Evolutionary conservation across 2,888 invertebrate species (phyloP), one percentile per base, ranked within the genome.

Genomic region (Rutpela maculata): DNA sequence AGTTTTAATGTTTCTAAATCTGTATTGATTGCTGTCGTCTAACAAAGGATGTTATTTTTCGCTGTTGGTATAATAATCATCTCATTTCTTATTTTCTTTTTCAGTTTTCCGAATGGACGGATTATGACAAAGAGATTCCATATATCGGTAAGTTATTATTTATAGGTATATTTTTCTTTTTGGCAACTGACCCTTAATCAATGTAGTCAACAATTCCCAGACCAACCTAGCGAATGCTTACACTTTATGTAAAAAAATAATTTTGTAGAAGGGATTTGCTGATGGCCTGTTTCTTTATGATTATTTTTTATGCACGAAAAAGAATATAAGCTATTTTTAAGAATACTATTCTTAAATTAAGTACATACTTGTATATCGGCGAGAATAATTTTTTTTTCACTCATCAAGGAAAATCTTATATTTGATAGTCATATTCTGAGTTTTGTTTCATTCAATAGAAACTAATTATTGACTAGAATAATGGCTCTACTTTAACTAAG

Each of bases 51-150:
- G 7, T 17, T 15, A 10, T 11, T 31, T 35, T 4, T 15, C n/a
- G 10, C n/a, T 35, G 15, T 9, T 10, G 17, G 35, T 17, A 17
- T 17, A n/a, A 17, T 17, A n/a, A 43, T 43, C 19, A 15, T 65
- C n/a, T 43, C 22, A 62, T 43, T 73, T 67, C 56, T 35, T 60
- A 77, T 77, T 84, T 88, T 88, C 82, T 88, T 81, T 91, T 91
- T 73, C 89, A 92, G 92, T 92, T 92, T 88, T 91, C 91, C 85
- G 91, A 91, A 91, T 91, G 91, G 91, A 91, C 90, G 89, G 91
- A 91, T 91, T 91, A 92, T 92, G 92, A 92, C 92, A 91, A 90
- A 88, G 91, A 90, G 83, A 90, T 90, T 86, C 91, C 91, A 86
- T 91, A 91, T 88, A 90, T 91, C 87, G 92, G 92, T 92, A 89